Percentiles rank a stretch among this genome's conserved stretches.
Evolutionary conservation across 1,140 invertebrate species (phyloP).

Genomic region (Drosophila takahashii): DNA sequence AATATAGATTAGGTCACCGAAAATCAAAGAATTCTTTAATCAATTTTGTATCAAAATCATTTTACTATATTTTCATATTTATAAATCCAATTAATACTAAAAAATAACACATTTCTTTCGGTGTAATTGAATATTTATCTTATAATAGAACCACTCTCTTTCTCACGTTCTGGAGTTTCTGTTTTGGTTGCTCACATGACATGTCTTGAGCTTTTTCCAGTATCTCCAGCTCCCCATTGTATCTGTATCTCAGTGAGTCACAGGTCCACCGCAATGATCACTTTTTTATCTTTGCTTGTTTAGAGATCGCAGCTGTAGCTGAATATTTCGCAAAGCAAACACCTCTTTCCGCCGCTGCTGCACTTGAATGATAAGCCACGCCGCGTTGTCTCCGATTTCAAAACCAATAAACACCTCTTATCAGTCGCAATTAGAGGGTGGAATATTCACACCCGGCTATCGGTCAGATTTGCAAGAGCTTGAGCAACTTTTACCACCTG

Average conservation of each 20-base stretch:
- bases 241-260: slow-evolving; percentile 61
- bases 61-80: too few relatives aligned
- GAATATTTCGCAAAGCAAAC: slow-evolving; percentile 59
- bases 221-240: slow-evolving; percentile 23
- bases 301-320: slow-evolving; percentile 42
- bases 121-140: slow-evolving; percentile 19
- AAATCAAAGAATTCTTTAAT: too few relatives aligned
- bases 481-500: slow-evolving; percentile 4
- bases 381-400: slow-evolving; percentile 18
- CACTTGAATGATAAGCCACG: slow-evolving; percentile 27
- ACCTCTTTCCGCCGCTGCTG: slow-evolving; percentile 12
- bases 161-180: slow-evolving; percentile 22
- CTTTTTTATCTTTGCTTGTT: slow-evolving; percentile 59
- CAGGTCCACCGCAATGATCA: slow-evolving; percentile 45
- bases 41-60: too few relatives aligned
- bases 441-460: slow-evolving; percentile 12
- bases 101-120: neutral
- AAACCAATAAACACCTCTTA: slow-evolving; percentile 38
- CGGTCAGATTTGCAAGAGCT: slow-evolving; percentile 35
- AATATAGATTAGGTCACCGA: too few relatives aligned
- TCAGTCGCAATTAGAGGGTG: slow-evolving; percentile 14
- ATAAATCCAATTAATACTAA: neutral
- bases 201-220: slow-evolving; percentile 65
- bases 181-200: slow-evolving; percentile 69
- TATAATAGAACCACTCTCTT: slow-evolving; percentile 1